Evolutionary conservation across 2,113 vertebrate genomes (phyloP), one percentile per base, ranked within the genome.

Genomic region (Pomatorhinus ruficollis): DNA sequence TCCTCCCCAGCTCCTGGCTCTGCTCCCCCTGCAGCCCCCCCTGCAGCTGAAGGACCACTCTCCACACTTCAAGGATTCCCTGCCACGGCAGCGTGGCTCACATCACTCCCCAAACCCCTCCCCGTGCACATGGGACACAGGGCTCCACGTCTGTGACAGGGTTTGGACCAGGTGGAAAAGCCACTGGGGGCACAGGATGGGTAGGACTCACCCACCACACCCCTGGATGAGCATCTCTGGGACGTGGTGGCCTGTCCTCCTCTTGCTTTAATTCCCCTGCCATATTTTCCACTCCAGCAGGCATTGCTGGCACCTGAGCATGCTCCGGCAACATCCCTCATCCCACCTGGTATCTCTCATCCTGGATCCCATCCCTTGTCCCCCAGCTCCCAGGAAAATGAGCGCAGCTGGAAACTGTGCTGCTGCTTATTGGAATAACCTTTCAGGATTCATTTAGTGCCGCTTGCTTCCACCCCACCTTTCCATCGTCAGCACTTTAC

Each of bases 391-490:
- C 52, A 15, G 86, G 71, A 78, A 90, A 91, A 80, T 2, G 11
- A 92, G 39, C 63, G 22, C 86, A 87, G 74, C 94, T 94, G 91
- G 71, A 94, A 86, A 85, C 76, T 8, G 15, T 7, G 85, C 30
- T 54, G 83, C 70, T 31, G 24, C 84, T 93, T 77, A n/a, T 47
- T 90, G 91, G 79, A 94, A 96, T 88, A 96, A 97, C 90, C 95
- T 97, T 96, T 97, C 87, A 56, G 93, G 85, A 97, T 97, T 96
- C 95, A 80, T 96, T 91, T 87, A 90, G 83, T 9, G 6, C 87
- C 5, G 20, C 83, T 93, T 24, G 17, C 37, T 78, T 92, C 90
- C 90, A 76, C 21, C 64, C 71, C 90, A 82, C 84, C 66, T 94
- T 83, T 45, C 92, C 79, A n/a, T 30, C 21, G 22, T 92, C 95